These are phyloP conservation scores for Deilephila porcellus DNA, from an alignment of 2,888 invertebrate species.

Conservation along the genomic window DNA sequence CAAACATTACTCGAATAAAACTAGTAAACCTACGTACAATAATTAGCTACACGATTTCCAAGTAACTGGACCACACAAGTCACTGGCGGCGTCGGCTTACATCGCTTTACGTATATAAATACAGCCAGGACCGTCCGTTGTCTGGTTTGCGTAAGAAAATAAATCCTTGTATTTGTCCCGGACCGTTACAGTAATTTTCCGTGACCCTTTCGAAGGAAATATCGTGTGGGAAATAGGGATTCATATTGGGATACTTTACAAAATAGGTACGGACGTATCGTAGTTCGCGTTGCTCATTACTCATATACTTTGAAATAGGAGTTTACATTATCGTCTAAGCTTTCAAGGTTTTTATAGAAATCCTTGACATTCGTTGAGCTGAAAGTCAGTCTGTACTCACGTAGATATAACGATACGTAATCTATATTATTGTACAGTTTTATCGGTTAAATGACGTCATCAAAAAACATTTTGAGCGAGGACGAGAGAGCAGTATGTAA, in stretches of 20 bases:
- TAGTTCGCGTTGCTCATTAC: not conserved
- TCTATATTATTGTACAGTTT: not conserved
- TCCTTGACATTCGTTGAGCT: too few species aligned
- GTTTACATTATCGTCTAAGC: too few species aligned
- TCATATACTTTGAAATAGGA: not conserved
- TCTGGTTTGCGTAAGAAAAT: not conserved
- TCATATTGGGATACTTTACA: not conserved
- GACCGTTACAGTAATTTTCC: slow-evolving; percentile 2
- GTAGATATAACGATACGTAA: too few species aligned
- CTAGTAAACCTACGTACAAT: not conserved
- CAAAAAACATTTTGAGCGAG: not conserved
- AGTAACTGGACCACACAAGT: slow-evolving; percentile 8
- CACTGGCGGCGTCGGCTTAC: not conserved
- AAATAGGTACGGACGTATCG: not conserved
- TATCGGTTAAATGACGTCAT: not conserved
- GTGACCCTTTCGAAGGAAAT: not conserved
- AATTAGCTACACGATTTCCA: not conserved
- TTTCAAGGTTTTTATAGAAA: too few species aligned
- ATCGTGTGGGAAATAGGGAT: not conserved
- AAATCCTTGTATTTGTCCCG: not conserved
- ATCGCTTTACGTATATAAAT: slow-evolving; percentile 3
- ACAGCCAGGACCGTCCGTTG: not conserved
- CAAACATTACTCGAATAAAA: not conserved
- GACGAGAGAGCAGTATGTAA: not conserved
- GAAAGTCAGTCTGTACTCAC: too few species aligned